Percentiles rank a stretch among this genome's conserved stretches.
phyloP scores from a whole-genome alignment of 2,113 vertebrate species.

The Sturnus vulgaris region DNA sequence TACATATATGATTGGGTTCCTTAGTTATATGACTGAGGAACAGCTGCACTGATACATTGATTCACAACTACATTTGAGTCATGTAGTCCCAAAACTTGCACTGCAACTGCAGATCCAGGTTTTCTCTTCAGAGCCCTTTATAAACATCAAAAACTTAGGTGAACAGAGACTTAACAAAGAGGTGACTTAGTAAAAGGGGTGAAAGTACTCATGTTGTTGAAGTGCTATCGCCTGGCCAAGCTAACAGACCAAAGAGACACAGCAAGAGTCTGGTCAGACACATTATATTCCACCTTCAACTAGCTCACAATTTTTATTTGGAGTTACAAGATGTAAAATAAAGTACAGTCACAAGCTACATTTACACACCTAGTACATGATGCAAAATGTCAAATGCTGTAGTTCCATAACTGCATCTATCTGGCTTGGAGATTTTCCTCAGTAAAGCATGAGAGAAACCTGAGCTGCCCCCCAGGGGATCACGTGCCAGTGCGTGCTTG shows the following conservation, averaged over 20 bases:
- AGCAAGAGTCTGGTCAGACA: not conserved
- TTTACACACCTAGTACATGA: not conserved
- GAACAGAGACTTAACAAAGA: not conserved
- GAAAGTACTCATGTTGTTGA: not conserved
- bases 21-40: not conserved
- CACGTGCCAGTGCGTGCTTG: not conserved
- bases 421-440: not conserved
- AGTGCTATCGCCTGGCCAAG: not conserved
- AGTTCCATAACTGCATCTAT: not conserved
- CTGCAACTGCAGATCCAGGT: not conserved
- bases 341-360: not conserved
- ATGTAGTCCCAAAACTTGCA: not conserved
- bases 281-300: not conserved
- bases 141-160: not conserved
- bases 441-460: not conserved
- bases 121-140: not conserved
- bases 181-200: not conserved
- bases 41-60: not conserved
- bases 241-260: not conserved
- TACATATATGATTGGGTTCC: too few relatives aligned
- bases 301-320: not conserved
- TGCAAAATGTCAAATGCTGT: not conserved
- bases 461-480: not conserved
- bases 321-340: not conserved
- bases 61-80: not conserved